These are phyloP conservation scores for Drosophila bipectinata DNA, from an alignment of 1,140 invertebrate genomes.

Conservation along the genomic window DNA sequence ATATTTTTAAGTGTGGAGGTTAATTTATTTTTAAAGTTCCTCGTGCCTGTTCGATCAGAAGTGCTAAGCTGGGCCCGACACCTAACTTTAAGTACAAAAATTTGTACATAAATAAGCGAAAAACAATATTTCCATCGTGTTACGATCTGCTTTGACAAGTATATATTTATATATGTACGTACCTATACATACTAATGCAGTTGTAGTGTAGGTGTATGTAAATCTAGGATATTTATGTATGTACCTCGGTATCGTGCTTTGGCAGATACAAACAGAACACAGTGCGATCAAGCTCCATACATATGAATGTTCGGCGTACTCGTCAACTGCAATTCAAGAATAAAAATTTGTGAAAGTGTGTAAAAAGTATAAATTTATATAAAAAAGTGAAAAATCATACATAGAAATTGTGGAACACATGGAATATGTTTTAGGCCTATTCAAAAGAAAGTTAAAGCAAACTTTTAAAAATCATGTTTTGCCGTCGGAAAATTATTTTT, in stretches of 20 bases:
- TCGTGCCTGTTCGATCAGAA: background rate
- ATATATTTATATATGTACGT: background rate
- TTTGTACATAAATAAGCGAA: background rate
- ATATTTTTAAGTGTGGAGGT: background rate
- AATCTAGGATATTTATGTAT: constrained; percentile 1
- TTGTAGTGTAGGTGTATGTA: background rate
- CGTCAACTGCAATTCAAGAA: background rate
- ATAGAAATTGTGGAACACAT: background rate
- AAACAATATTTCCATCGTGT: background rate
- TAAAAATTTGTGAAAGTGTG: constrained; percentile 4
- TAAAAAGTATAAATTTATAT: background rate
- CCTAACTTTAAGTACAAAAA: background rate
- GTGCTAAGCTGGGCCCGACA: background rate
- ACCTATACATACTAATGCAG: background rate
- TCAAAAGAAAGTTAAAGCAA: background rate
- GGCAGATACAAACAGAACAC: background rate
- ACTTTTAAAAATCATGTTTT: background rate
- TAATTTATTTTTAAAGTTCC: background rate
- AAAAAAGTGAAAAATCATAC: background rate
- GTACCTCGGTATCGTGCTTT: constrained; percentile 7
- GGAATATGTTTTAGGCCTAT: background rate
- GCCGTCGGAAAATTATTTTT: background rate
- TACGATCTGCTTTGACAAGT: background rate
- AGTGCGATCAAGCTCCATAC: background rate
- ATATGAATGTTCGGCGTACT: background rate